phyloP scores from a whole-genome alignment of 2,797 vertebrate genomes.

The Poeciliopsis paucimaculata region DNA sequence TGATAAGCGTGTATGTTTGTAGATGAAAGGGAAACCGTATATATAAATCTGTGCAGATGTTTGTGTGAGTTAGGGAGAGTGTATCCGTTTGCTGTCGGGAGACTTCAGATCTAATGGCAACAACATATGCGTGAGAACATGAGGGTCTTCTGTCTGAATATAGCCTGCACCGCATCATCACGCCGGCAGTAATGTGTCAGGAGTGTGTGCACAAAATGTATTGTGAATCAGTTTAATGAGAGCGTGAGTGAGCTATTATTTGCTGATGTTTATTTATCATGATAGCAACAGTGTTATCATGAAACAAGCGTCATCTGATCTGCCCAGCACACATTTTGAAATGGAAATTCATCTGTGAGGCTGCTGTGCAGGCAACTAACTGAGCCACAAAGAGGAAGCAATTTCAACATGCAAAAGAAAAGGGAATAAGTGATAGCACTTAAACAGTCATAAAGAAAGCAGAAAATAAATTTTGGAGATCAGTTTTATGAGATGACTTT shows the following conservation, averaged over 20 bases:
- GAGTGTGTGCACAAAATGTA: not conserved
- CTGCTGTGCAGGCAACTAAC: no score
- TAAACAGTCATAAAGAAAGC: not conserved
- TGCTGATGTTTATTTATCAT: slow-evolving; percentile 1
- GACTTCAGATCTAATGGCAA: slow-evolving; percentile 29
- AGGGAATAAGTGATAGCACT: not conserved
- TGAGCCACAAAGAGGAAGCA: not conserved
- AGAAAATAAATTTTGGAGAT: not conserved
- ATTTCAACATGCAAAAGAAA: not conserved
- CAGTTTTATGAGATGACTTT: not conserved
- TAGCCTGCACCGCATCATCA: slow-evolving; percentile 20
- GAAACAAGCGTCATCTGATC: not conserved
- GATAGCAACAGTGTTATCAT: not conserved
- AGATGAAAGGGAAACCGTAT: not conserved
- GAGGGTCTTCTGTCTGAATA: slow-evolving; percentile 26
- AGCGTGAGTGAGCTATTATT: not conserved
- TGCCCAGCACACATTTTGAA: not conserved
- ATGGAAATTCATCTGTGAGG: not conserved
- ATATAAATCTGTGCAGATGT: slow-evolving; percentile 1
- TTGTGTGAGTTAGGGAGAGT: not conserved
- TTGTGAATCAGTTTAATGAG: slow-evolving; percentile 10
- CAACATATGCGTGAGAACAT: slow-evolving; percentile 29
- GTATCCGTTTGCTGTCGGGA: slow-evolving; percentile 12
- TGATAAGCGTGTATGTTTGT: slow-evolving; percentile 4
- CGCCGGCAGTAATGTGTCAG: not conserved